Conservation (phyloP, 2,888 invertebrate genomes). For the Spatulosminthurus flaviceps region DNA sequence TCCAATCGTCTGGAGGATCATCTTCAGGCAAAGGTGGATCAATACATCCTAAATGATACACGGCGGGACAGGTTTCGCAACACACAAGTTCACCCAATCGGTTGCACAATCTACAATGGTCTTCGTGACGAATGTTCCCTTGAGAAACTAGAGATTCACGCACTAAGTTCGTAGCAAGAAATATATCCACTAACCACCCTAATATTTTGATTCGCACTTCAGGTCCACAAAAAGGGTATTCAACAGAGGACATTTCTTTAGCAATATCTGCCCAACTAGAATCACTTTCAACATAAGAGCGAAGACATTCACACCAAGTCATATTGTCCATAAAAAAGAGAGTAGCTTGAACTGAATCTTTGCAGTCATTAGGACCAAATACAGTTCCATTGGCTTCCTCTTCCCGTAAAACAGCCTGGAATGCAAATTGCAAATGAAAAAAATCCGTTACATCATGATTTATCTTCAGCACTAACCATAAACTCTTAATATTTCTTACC, state of each 20-base stretch:
- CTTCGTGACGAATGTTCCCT: slow-evolving; percentile 89
- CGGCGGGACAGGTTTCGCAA: slow-evolving; percentile 98
- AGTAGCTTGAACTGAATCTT: slow-evolving; percentile 94
- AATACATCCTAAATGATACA: slow-evolving; percentile 96
- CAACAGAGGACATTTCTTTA: slow-evolving; percentile 66
- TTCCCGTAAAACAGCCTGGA: slow-evolving; percentile 78
- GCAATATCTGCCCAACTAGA: slow-evolving; percentile 66
- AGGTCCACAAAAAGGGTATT: slow-evolving; percentile 88
- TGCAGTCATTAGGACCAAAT: slow-evolving; percentile 95
- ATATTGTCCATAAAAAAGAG: slow-evolving; percentile 92
- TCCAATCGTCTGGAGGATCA: slow-evolving; percentile 97
- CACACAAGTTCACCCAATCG: slow-evolving; percentile 92
- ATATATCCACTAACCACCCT: slow-evolving; percentile 92
- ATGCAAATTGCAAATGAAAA: not conserved
- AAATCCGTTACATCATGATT: too few relatives aligned
- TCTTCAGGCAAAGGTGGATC: slow-evolving; percentile 83
- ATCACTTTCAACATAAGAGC: slow-evolving; percentile 92
- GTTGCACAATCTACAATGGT: slow-evolving; percentile 91
- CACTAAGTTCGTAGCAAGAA: slow-evolving; percentile 90
- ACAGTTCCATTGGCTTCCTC: slow-evolving; percentile 94
- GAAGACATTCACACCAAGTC: slow-evolving; percentile 94
- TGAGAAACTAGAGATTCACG: slow-evolving; percentile 72
- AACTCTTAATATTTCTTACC: slow-evolving; percentile 65
- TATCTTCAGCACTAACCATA: not conserved
- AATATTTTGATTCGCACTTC: slow-evolving; percentile 83